These are phyloP conservation scores for Blera fallax DNA, from an alignment of 2,888 invertebrate species.

Conservation along the genomic window DNA sequence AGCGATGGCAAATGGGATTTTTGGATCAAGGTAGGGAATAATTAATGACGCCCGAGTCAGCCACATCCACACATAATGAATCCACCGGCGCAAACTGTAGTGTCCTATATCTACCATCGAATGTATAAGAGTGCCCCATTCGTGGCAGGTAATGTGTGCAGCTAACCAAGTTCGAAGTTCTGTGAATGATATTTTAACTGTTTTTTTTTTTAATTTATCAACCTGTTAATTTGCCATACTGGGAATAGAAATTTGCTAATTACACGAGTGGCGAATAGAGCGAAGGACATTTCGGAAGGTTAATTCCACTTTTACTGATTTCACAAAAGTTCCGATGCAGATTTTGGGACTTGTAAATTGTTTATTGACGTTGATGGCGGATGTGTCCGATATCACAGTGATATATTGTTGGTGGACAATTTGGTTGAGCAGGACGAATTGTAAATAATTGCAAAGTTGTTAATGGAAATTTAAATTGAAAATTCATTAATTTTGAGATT, in stretches of 20 bases:
- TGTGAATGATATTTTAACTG: slow-evolving; percentile 49
- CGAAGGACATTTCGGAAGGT: slow-evolving; percentile 24
- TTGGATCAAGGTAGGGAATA: slow-evolving; percentile 63
- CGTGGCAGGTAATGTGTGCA: neutral
- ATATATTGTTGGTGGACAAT: neutral
- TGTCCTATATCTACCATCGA: neutral
- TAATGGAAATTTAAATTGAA: neutral
- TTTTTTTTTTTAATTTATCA: slow-evolving; percentile 68
- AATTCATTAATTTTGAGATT: neutral
- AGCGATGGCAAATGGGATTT: slow-evolving; percentile 61
- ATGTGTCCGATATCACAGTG: neutral
- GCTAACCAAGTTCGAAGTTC: neutral
- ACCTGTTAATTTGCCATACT: slow-evolving; percentile 55
- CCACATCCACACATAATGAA: slow-evolving; percentile 40
- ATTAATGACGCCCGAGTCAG: slow-evolving; percentile 56
- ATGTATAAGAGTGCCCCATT: neutral
- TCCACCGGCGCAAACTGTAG: neutral
- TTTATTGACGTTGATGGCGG: neutral
- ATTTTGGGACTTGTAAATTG: neutral
- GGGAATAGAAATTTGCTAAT: slow-evolving; percentile 58
- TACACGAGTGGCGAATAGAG: slow-evolving; percentile 12
- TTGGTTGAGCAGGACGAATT: neutral
- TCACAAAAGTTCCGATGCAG: neutral
- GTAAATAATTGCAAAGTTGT: slow-evolving; percentile 1
- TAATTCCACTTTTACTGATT: neutral